Evolutionary conservation across 30 jellyfish, hydroid and myxozoan species (phyloP).

Genomic region (Pseudorhiza aurosa): DNA sequence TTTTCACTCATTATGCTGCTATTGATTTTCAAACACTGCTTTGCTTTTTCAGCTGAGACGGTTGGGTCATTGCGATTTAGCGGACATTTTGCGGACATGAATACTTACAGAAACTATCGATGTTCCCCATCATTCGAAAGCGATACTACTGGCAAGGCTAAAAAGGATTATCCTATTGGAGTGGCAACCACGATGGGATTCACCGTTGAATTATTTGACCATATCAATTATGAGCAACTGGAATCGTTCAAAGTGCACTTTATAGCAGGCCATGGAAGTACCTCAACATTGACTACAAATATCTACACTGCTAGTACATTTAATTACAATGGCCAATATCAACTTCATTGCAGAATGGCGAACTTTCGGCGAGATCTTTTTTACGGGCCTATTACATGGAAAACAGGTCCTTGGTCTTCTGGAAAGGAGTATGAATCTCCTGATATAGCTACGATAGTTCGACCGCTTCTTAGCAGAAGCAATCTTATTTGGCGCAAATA

Average conservation of each 20-base stretch:
- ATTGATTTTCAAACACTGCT: too few relatives aligned
- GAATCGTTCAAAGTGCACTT: slow-evolving; percentile 4
- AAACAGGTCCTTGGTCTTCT: background rate
- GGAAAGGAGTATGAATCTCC: slow-evolving; percentile 18
- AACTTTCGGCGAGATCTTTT: slow-evolving; percentile 44
- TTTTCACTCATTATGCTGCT: too few relatives aligned
- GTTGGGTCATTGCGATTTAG: slow-evolving; percentile 16
- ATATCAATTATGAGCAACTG: slow-evolving; percentile 43
- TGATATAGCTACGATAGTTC: slow-evolving; percentile 12
- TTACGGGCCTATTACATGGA: slow-evolving; percentile 38
- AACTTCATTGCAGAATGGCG: background rate
- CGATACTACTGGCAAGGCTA: background rate
- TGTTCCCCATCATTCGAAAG: background rate
- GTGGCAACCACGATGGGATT: slow-evolving; percentile 23
- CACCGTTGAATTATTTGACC: slow-evolving; percentile 1
- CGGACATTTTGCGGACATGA: background rate
- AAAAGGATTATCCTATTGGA: slow-evolving; percentile 13
- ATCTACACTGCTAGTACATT: slow-evolving; percentile 28
- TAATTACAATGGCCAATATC: slow-evolving; percentile 25
- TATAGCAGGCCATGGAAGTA: slow-evolving; percentile 4
- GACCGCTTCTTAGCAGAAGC: slow-evolving; percentile 20
- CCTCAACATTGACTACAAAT: slow-evolving; percentile 3
- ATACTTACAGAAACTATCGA: background rate
- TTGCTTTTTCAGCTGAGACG: slow-evolving; percentile 21
- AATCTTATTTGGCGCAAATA: slow-evolving; percentile 1